Evolutionary conservation across 2,113 vertebrate genomes (phyloP).

Genomic region (Verasper variegatus): DNA sequence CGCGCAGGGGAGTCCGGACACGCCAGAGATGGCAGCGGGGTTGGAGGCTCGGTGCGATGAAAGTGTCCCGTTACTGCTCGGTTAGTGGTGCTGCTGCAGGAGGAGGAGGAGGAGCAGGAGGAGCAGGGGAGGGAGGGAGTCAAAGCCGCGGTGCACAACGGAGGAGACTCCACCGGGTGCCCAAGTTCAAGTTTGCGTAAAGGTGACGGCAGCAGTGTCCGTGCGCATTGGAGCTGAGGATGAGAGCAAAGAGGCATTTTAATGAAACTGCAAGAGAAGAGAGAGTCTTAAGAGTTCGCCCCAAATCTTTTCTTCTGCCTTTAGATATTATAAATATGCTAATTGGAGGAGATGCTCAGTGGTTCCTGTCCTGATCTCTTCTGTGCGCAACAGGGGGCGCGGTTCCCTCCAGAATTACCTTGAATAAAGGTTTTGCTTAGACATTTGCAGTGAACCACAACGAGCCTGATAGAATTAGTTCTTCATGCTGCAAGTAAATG

Average conservation of each 20-base stretch:
- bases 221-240: neutral
- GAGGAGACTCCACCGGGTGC: constrained; percentile 17
- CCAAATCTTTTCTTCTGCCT: neutral
- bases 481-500: too few species aligned
- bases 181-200: constrained; percentile 72
- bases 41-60: constrained; percentile 28
- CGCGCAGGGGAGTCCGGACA: constrained; percentile 18
- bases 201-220: constrained; percentile 15
- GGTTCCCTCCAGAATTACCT: constrained; percentile 34
- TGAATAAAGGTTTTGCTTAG: neutral
- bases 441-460: neutral
- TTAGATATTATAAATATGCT: constrained; percentile 8
- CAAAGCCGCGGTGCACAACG: constrained; percentile 50
- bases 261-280: neutral
- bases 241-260: neutral
- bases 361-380: neutral
- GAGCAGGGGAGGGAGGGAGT: constrained; percentile 9
- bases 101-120: neutral
- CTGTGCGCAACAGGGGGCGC: constrained; percentile 65
- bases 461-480: neutral
- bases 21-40: constrained; percentile 17
- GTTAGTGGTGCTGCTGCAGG: constrained; percentile 46
- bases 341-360: constrained; percentile 37
- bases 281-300: neutral
- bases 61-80: constrained; percentile 76